Conservation (phyloP, 2,797 vertebrate genomes). For the Champsocephalus esox region DNA sequence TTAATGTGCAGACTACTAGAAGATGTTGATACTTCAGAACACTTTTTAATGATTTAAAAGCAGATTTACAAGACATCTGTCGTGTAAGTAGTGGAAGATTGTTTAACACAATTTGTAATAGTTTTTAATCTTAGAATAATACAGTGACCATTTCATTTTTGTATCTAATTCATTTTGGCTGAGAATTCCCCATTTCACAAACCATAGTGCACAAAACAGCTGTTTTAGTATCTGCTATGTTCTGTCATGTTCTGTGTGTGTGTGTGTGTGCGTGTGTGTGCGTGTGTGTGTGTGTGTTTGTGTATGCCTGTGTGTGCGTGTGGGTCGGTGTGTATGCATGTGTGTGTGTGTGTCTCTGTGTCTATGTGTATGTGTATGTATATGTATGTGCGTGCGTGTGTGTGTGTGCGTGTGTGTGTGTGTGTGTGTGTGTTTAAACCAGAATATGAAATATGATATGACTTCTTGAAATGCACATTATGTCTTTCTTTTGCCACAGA, state of each 20-base stretch:
- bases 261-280: too few species aligned
- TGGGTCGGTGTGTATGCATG: too few species aligned
- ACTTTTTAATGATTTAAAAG: neutral
- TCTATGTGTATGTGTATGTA: fast-evolving
- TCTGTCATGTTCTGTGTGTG: constrained; percentile 8
- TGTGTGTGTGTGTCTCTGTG: too few species aligned
- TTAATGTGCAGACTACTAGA: neutral
- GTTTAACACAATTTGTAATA: neutral
- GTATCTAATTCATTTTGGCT: constrained; percentile 30
- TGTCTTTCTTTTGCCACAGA: constrained; percentile 8
- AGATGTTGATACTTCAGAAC: neutral
- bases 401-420: constrained; percentile 8
- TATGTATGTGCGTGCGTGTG: neutral
- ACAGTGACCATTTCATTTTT: constrained; percentile 35
- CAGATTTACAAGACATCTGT: neutral
- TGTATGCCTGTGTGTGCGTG: too few species aligned
- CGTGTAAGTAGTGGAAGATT: neutral
- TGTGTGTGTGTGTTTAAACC: constrained; percentile 24
- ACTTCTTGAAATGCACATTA: constrained; percentile 32
- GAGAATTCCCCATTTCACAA: constrained; percentile 30
- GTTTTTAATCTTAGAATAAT: constrained; percentile 17
- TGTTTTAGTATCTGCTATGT: constrained; percentile 16
- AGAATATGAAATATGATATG: constrained; percentile 24
- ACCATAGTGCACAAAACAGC: constrained; percentile 4
- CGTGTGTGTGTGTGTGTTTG: too few species aligned